phyloP scores from a whole-genome alignment of 92 coral and sea anemone species.

The Paramuricea clavata region DNA sequence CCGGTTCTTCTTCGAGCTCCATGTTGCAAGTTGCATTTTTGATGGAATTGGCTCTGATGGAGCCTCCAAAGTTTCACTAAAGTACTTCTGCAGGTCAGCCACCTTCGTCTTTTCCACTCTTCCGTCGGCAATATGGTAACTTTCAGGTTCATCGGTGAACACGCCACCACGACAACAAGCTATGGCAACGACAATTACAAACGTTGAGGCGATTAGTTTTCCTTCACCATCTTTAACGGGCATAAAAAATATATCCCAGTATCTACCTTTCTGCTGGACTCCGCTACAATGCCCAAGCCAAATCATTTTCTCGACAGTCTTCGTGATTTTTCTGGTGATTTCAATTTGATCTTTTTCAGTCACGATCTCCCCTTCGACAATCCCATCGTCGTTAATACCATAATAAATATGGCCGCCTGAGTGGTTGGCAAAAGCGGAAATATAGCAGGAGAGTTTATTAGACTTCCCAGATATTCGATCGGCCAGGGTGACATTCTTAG shows the following conservation, averaged over 20 bases:
- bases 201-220: neutral
- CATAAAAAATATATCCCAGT: conserved; percentile 44
- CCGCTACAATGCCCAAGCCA: conserved; percentile 40
- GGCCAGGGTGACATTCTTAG: conserved; percentile 31
- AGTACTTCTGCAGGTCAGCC: neutral
- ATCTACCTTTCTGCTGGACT: conserved; percentile 21
- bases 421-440: conserved; percentile 49
- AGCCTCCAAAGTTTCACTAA: neutral
- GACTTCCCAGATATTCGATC: neutral
- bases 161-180: conserved; percentile 46
- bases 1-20: neutral
- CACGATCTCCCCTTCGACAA: conserved; percentile 29
- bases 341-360: conserved; percentile 27
- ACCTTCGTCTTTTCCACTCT: conserved; percentile 25
- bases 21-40: neutral
- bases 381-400: conserved; percentile 38
- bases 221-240: conserved; percentile 36
- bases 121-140: conserved; percentile 49
- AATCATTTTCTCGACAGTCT: conserved; percentile 22
- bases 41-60: neutral
- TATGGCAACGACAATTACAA: conserved; percentile 33
- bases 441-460: conserved; percentile 21
- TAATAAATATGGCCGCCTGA: conserved; percentile 40
- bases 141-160: conserved; percentile 9
- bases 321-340: neutral